phyloP scores from a whole-genome alignment of 2,113 vertebrate genomes.

The Noctilio leporinus region DNA sequence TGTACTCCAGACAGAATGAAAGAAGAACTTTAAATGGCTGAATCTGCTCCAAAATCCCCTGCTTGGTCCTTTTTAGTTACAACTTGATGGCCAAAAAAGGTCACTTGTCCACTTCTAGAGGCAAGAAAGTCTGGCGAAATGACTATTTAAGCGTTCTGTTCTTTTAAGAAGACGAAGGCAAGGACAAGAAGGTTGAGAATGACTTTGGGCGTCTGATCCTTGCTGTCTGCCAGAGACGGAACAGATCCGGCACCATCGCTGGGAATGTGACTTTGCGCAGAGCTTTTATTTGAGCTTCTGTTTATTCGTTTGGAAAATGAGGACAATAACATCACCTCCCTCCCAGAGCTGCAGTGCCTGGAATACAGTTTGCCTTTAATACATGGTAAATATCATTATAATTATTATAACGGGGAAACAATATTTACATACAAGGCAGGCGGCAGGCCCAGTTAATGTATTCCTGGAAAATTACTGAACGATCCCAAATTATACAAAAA shows the following conservation, averaged over 20 bases:
- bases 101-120: not conserved
- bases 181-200: not conserved
- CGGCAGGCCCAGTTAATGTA: not conserved
- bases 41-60: not conserved
- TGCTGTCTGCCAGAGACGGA: not conserved
- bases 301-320: slow-evolving; percentile 16
- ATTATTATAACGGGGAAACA: slow-evolving; percentile 17
- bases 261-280: not conserved
- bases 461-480: slow-evolving; percentile 61
- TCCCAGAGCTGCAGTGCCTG: not conserved
- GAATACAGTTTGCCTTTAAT: not conserved
- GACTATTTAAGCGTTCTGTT: not conserved
- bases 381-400: slow-evolving; percentile 19
- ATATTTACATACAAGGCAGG: slow-evolving; percentile 52
- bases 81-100: not conserved
- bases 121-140: not conserved
- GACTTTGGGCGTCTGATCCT: not conserved
- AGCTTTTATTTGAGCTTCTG: not conserved
- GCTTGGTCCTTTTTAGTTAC: not conserved
- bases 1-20: not conserved
- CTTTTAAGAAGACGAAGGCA: not conserved
- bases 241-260: not conserved
- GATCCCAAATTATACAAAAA: slow-evolving; percentile 39
- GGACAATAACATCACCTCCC: not conserved
- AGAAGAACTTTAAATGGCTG: not conserved